Evolutionary conservation across 2,888 invertebrate species (phyloP).

Genomic region (Melangyna quadrimaculata): DNA sequence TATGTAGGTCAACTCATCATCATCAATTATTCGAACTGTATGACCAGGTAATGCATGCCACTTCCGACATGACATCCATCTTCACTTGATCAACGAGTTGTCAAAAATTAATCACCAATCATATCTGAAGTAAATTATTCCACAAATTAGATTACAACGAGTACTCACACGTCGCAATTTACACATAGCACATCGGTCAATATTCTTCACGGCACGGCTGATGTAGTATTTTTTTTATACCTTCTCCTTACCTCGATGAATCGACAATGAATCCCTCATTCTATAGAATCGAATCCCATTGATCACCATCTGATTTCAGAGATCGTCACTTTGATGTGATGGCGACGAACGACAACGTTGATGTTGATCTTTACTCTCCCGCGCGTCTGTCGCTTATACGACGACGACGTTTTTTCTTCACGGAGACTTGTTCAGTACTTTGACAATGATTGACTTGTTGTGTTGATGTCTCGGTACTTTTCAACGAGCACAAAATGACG

Average conservation of each 20-base stretch:
- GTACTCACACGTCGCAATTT: background rate
- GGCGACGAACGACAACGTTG: constrained; percentile 19
- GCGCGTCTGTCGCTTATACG: background rate
- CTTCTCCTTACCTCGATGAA: constrained; percentile 1
- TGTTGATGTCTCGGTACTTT: constrained; percentile 47
- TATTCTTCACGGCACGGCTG: constrained; percentile 20
- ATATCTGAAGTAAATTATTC: constrained; percentile 49
- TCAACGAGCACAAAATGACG: constrained; percentile 26
- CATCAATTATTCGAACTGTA: background rate
- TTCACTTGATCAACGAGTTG: constrained; percentile 36
- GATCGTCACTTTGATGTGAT: constrained; percentile 53
- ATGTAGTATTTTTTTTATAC: background rate
- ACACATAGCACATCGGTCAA: constrained; percentile 16
- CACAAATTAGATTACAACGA: constrained; percentile 43
- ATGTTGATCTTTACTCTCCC: constrained; percentile 39
- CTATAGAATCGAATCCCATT: constrained; percentile 33
- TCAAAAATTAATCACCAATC: constrained; percentile 60
- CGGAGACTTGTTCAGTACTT: constrained; percentile 23
- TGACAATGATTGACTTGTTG: constrained; percentile 62
- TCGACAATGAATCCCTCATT: constrained; percentile 22
- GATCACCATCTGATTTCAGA: constrained; percentile 51
- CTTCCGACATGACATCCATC: constrained; percentile 52
- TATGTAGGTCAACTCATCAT: constrained; percentile 35
- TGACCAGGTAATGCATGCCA: background rate
- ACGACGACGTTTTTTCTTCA: background rate